phyloP scores from a whole-genome alignment of 2,113 vertebrate species.

The Daphoenositta chrysoptera region DNA sequence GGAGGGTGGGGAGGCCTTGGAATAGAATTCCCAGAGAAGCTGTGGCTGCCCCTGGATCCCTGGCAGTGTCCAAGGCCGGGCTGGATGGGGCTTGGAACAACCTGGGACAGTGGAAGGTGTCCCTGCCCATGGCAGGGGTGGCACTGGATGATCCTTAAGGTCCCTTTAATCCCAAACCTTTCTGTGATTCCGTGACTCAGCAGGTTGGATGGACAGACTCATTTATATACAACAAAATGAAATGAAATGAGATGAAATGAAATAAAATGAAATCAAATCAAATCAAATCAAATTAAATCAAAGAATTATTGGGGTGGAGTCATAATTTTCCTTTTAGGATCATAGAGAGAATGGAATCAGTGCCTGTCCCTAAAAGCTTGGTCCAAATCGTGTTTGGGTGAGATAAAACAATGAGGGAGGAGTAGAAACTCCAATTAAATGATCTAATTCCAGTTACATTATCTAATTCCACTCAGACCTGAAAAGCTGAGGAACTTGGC shows the following conservation, averaged over 20 bases:
- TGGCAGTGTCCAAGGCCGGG: neutral
- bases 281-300: neutral
- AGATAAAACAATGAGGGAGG: neutral
- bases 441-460: neutral
- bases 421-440: neutral
- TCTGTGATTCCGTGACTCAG: too few relatives aligned
- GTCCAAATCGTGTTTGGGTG: neutral
- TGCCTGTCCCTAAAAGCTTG: neutral
- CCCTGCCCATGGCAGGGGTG: neutral
- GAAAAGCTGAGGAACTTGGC: neutral
- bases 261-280: rapidly evolving
- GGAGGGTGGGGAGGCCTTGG: rapidly evolving
- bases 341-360: neutral
- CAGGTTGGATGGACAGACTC: neutral
- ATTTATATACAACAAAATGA: neutral
- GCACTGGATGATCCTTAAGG: neutral
- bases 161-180: neutral
- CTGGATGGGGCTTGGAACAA: rapidly evolving
- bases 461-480: neutral
- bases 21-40: rapidly evolving
- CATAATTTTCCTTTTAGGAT: neutral
- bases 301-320: neutral
- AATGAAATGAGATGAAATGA: rapidly evolving
- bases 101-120: rapidly evolving
- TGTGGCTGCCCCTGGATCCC: neutral